Percentiles rank a stretch among this genome's conserved stretches.
phyloP scores from a whole-genome alignment of 1,140 invertebrate species.

The Nilaparvata lugens region DNA sequence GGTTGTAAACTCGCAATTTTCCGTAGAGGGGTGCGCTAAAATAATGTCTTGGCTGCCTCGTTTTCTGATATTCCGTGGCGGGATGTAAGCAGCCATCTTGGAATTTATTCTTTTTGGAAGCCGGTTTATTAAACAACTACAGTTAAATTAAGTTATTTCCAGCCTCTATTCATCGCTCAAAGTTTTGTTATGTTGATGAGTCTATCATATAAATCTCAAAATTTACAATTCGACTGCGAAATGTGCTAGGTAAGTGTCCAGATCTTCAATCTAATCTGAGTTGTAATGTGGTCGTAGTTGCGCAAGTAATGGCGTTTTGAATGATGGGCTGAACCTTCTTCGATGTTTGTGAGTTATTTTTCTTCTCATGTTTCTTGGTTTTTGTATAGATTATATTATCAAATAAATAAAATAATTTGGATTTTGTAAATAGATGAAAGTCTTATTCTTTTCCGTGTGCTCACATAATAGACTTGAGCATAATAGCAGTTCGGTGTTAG shows the following conservation, averaged over 20 bases:
- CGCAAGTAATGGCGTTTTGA: conserved; percentile 17
- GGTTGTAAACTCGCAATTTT: conserved; percentile 3
- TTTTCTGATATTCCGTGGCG: conserved; percentile 17
- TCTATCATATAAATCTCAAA: not conserved
- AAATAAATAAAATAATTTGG: too few relatives aligned
- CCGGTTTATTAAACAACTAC: not conserved
- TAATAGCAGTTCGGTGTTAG: too few relatives aligned
- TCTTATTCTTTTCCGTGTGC: too few relatives aligned
- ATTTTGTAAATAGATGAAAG: too few relatives aligned
- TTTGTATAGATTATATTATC: too few relatives aligned
- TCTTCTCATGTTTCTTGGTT: too few relatives aligned
- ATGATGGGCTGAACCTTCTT: too few relatives aligned
- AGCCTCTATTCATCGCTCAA: not conserved
- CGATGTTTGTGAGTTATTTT: too few relatives aligned
- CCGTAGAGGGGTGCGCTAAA: conserved; percentile 15
- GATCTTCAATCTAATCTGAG: not conserved
- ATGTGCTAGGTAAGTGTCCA: conserved; percentile 10
- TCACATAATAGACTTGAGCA: too few relatives aligned
- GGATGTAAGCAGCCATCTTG: conserved; percentile 15
- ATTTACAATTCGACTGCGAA: not conserved
- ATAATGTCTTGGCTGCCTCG: conserved; percentile 8
- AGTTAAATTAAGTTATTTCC: not conserved
- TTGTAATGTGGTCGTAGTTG: conserved; percentile 3
- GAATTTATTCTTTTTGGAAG: conserved; percentile 8
- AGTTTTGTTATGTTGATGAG: not conserved